phyloP scores from a whole-genome alignment of 2,113 vertebrate genomes.

The Hippocampus comes region DNA sequence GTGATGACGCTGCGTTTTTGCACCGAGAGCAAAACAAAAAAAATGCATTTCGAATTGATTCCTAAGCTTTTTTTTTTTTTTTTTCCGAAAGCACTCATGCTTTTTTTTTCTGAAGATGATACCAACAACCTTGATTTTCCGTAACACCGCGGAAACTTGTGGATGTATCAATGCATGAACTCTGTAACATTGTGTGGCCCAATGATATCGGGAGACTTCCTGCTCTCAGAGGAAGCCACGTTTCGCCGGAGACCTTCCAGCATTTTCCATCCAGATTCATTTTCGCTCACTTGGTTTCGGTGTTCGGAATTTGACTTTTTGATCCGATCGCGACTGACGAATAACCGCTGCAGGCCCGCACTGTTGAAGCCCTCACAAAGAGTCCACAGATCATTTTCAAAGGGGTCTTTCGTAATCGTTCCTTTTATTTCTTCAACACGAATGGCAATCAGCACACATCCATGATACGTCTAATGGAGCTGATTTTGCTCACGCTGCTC shows the following conservation, averaged over 20 bases:
- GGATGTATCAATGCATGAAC: neutral
- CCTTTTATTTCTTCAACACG: neutral
- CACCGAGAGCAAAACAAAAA: neutral
- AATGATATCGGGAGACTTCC: neutral
- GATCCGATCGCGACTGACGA: neutral
- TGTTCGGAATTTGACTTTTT: neutral
- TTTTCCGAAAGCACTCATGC: neutral
- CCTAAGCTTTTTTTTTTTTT: neutral
- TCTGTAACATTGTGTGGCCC: neutral
- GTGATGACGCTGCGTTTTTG: neutral
- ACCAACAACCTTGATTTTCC: neutral
- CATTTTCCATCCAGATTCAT: neutral
- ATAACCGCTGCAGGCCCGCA: neutral
- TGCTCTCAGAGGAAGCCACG: neutral
- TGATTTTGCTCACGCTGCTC: constrained; percentile 43
- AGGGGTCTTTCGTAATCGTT: neutral
- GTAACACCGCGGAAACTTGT: neutral
- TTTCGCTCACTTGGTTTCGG: neutral
- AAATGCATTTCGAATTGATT: neutral
- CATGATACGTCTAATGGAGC: constrained; percentile 57
- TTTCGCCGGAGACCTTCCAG: neutral
- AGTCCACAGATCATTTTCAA: neutral
- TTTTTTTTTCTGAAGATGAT: neutral
- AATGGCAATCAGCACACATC: constrained; percentile 44
- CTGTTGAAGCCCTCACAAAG: neutral